Evolutionary conservation across 1,140 invertebrate species (phyloP), one percentile per base, ranked within the genome.

Genomic region (Drosophila repleta): DNA sequence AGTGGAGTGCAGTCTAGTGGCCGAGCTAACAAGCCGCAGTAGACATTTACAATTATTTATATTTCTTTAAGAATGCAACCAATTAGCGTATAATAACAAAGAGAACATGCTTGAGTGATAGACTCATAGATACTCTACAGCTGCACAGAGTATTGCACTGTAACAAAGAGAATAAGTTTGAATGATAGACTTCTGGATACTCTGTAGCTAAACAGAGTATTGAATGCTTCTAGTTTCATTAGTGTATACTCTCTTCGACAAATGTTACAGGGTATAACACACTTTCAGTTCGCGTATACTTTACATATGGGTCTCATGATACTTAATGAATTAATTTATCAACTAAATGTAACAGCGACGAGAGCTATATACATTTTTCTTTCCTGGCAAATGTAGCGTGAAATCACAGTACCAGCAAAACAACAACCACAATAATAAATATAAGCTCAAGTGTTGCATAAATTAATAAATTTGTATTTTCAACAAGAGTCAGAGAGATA

Each of bases 391-490:
- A 82, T 82, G 79, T 82, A 83, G 79, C 79, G 66, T 83, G 73
- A 82, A 83, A 82, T 75, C 65, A 68, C 64, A 73, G 32, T 46
- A 13, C 45, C 35, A 57, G 52, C 15, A 46, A 67, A 61, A 61
- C 58, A 57, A 45, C 65, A 37, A 11, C 1, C 1, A 66, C 20
- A 58, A 57, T 35, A 65, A 60, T 72, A 67, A 64, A 73, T 73
- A 81, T 80, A 81, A 58, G 26, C 62, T 57, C 52, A 75, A 82
- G 79, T 82, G 65, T 71, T 71, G 79, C 79, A 83, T 82, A 83
- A 83, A 82, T 82, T 82, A 83, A 82, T 79, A 82, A 74, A 66
- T 83, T 82, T 56, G 24, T 63, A 29, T 69, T 63, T 37, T 48
- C 6, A 20, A 18, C 52, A 39, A 21, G 17, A 37, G 63, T 7